Base-by-base conservation (phyloP, 2,888 invertebrate species). In the Diploptera punctata region DNA sequence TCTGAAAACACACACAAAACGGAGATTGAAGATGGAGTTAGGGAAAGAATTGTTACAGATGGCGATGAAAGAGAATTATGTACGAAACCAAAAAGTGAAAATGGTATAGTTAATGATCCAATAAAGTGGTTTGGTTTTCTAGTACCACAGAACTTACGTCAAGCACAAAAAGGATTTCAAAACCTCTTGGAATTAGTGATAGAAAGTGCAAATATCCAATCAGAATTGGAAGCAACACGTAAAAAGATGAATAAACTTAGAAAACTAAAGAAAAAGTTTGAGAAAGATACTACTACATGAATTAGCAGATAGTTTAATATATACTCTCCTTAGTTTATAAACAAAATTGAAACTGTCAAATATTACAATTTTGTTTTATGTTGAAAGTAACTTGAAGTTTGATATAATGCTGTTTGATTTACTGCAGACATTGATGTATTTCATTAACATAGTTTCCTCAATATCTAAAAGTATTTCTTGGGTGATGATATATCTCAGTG, bases 101-200 rank as follows among this genome's bases (percentile, higher is more conserved):
- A 38, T 9, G 38, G 38, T 44, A 9, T 0, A 18, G 9, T 31
- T 1, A 10, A 38, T 19, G 89, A 96, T 81, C 95, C 96, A 0
- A 81, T 95, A 33, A 90, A 89, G 76, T 95, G 95, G 95, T 97
- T 96, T 84, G 95, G 95, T 13, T 88, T 94, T 47, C 82, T 97
- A 43, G 93, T 95, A 0, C 95, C 96, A 0, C 90, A 91, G 79
- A 90, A 91, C 80, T 83, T 97, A 78, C 89, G 91, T 78, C 87
- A 86, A 76, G 93, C 95, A 0, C 93, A 93, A 79, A 86, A 85
- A 68, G 87, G 89, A 78, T 97, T 94, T 80, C 88, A 90, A 78
- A 89, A 89, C 77, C 87, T 91, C 1, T 79, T 94, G 7, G 88
- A 90, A 73, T 86, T 89, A 80, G 84, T 88, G 43, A 86, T 90